Base-by-base conservation (phyloP, 2,113 vertebrate genomes). In the Probosciger aterrimus region DNA sequence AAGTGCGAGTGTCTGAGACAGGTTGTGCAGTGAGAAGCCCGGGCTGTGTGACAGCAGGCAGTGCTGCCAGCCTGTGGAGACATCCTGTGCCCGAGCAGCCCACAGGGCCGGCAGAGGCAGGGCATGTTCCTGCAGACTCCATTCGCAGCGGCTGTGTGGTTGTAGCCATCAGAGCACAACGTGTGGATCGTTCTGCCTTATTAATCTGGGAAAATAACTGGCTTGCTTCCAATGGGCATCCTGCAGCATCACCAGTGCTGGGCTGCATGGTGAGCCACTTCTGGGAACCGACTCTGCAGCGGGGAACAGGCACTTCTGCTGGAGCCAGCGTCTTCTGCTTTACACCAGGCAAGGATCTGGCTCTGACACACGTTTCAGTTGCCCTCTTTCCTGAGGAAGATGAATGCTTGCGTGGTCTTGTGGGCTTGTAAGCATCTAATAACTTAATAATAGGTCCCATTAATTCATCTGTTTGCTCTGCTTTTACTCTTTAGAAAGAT, bases 361-460 rank as follows among this genome's bases (percentile, higher is more conserved):
- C 73, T 90, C 82, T 17, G 25, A 68, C 76, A 57, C 65, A 37
- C 1, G 2, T 41, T 91, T 63, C 44, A 74, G 31, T 69, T 37
- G 13, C 73, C 55, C 50, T 39, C 50, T 91, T 76, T 82, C 37
- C 62, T 2, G 6, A 47, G 44, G 70, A 89, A 89, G 31, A 16
- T 59, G 55, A 79, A 71, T 2, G 6, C 50, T 37, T 47, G 23
- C 43, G 8, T 92, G n/a, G 10, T 65, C 84, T 84, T 83, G 16
- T 55, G 57, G 64, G 82, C 76, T 86, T 92, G 37, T 83, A 64
- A 88, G 74, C 33, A 41, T 88, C 92, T 95, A 15, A 15, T 78
- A 84, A 57, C 50, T 90, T 90, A 94, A 37, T 91, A 89, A 89
- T 57, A 94, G 91, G 88, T 92, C 81, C 71, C 63, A 88, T 92